These are phyloP conservation scores for Aproaerema taeniolella DNA, from an alignment of 2,888 invertebrate species.

Conservation along the genomic window DNA sequence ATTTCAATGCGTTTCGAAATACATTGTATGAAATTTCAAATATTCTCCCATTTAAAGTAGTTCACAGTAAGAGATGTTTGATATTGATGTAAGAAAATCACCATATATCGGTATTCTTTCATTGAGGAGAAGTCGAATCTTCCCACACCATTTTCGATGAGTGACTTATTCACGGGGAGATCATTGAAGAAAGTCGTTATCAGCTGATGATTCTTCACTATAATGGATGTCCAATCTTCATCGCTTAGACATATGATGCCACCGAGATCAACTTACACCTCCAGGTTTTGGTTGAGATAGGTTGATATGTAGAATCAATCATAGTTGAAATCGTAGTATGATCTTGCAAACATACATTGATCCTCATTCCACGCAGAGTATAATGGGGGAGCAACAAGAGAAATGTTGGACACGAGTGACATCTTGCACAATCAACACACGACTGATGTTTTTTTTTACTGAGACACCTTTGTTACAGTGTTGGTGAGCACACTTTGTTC, in stretches of 20 bases:
- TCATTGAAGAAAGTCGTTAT: background rate
- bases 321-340: background rate
- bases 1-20: background rate
- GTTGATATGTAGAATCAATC: background rate
- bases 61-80: background rate
- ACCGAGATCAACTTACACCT: background rate
- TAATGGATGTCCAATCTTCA: background rate
- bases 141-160: no score
- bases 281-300: background rate
- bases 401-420: background rate
- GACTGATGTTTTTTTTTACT: no score
- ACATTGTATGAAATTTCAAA: background rate
- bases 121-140: background rate
- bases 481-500: conserved; percentile 24
- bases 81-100: background rate
- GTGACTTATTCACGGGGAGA: no score
- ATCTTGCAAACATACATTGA: background rate
- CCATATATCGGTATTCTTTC: background rate
- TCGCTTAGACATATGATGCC: background rate
- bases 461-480: conserved; percentile 19
- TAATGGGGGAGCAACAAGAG: background rate
- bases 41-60: background rate
- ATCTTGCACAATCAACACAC: no score
- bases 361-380: background rate
- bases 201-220: background rate